Base-by-base conservation (phyloP, 2,888 invertebrate genomes). In the Agrochola lota region DNA sequence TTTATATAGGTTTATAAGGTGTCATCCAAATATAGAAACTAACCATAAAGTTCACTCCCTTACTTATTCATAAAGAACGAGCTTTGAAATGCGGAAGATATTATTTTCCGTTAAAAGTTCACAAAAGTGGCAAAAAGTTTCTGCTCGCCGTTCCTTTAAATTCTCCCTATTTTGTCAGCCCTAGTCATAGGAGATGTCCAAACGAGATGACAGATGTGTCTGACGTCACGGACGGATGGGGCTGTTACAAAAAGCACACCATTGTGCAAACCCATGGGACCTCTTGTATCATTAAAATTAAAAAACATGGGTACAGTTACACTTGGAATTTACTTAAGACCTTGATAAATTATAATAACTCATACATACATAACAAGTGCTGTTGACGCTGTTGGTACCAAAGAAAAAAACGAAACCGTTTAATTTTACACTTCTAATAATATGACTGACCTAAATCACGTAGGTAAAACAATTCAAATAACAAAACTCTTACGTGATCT, bases 161-260 rank as follows among this genome's bases (percentile, higher is more conserved):
- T 12, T 26, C n/a, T 52, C 15, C 40, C n/a, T 23, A 30, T 55
- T 40, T 62, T 59, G 60, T 55, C 70, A 71, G n/a, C 74, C 74
- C 74, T 83, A 59, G 17, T 49, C 43, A 52, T 30, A 57, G 62
- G 71, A 80, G 71, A 73, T 80, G 75, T 81, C 80, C 78, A 71
- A 78, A 80, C 78, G 72, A 57, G 55, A 68, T 77, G 77, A 77
- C 84, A 86, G 74, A 71, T 87, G 82, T 68, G n/a, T 55, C 59
- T 71, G 88, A 83, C 62, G 70, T 49, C 74, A 68, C 71, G 6
- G 40, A 68, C 69, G 6, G 40, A 73, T 66, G 6, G 46, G 52
- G 6, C 30, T 55, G 30, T 85, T 63, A 83, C 72, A 75, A 77
- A 83, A 83, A 64, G 60, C 46, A 26, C 30, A 59, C 49, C 71